Evolutionary conservation across 2,113 vertebrate genomes (phyloP), one percentile per base, ranked within the genome.

Genomic region (Prunella himalayana): DNA sequence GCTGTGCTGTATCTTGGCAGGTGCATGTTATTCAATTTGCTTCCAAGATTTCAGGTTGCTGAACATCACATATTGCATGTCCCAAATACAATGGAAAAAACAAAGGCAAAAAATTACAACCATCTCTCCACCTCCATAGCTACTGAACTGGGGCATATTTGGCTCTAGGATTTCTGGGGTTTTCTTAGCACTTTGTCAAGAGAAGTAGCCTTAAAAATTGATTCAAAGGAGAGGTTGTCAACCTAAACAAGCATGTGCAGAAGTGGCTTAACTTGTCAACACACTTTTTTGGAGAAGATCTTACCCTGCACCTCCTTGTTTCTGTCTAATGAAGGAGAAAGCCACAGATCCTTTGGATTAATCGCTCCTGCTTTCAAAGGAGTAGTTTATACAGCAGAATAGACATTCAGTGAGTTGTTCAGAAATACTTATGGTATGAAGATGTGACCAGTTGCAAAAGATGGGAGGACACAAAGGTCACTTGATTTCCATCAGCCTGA

Each of bases 41-140:
- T 94, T 95, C 85, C 95, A 95, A 80, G 79, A 93, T 77, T 93
- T 95, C 92, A 90, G 53, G 70, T 86, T 90, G 75, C 88, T 72
- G 78, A 90, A 84, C 2, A 2, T 86, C 71, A 76, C 33, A 15
- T 50, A 82, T 17, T 69, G 30, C 66, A 33, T 53, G 61, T 22
- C 28, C 15, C 63, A 85, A 72, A 82, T 31, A 61, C 50, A 88
- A 23, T 27, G 41, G 15, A n/a, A 53, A 57, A 80, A 86, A 14
- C 12, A 82, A 68, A 86, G 35, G 28, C 45, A 61, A 91, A 88
- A 44, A 50, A 6, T 19, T 28, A 15, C 37, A 72, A 22, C 13
- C 15, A 13, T 20, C 22, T 19, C 17, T 7, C 19, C 0, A 4
- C 5, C 23, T 25, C 23, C 4, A 0, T 12, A 54, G 39, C 19